phyloP scores from a whole-genome alignment of 2,797 vertebrate species.

The Babyrousa celebensis region DNA sequence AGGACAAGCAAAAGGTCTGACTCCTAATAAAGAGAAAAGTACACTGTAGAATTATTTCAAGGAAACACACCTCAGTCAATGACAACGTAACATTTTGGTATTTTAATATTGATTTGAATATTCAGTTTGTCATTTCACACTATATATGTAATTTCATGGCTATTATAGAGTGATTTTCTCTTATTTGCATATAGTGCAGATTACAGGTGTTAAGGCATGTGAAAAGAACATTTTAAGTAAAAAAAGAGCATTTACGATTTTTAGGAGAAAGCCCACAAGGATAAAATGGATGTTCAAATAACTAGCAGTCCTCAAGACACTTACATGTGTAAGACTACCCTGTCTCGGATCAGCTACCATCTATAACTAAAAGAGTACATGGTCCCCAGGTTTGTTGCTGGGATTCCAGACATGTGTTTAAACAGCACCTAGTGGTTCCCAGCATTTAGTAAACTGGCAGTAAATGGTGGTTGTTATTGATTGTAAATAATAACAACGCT shows the following conservation, averaged over 20 bases:
- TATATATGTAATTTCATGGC: neutral
- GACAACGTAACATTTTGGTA: neutral
- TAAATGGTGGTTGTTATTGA: fast-evolving
- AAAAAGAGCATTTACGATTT: neutral
- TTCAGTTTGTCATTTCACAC: neutral
- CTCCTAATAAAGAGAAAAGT: conserved; percentile 91
- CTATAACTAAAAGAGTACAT: fast-evolving
- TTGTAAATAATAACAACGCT: fast-evolving
- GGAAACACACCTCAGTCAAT: conserved; percentile 36
- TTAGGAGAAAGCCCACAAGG: neutral
- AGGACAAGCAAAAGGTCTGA: conserved; percentile 98
- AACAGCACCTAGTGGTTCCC: neutral
- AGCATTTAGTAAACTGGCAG: fast-evolving
- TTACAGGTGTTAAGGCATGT: fast-evolving
- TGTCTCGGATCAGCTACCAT: fast-evolving
- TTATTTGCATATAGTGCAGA: neutral
- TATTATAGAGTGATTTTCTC: neutral
- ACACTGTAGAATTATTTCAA: neutral
- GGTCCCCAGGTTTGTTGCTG: too few species aligned
- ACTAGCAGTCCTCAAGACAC: too few species aligned
- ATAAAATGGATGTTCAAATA: neutral
- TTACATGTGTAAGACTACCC: too few species aligned
- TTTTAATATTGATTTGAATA: neutral
- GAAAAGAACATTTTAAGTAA: neutral
- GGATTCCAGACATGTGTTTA: fast-evolving